These are phyloP conservation scores for Apteryx owenii DNA, from an alignment of 2,113 vertebrate genomes.

Conservation along the genomic window DNA sequence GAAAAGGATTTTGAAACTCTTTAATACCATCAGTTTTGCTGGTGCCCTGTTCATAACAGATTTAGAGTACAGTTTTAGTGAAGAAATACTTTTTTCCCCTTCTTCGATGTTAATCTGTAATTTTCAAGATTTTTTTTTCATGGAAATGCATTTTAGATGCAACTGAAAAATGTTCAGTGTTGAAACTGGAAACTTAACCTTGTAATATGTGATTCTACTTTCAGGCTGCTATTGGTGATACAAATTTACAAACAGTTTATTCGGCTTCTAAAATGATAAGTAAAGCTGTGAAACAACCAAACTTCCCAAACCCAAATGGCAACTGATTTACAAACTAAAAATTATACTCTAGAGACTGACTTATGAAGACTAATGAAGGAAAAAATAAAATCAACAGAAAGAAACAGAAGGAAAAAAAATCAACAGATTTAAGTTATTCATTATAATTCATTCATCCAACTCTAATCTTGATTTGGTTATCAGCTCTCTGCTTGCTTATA, in stretches of 20 bases:
- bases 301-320: neutral
- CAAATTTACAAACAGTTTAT: neutral
- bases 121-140: neutral
- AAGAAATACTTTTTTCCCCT: neutral
- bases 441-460: constrained; percentile 4
- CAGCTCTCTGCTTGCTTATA: neutral
- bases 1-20: neutral
- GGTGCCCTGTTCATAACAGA: neutral
- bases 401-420: neutral
- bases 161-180: neutral
- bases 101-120: neutral
- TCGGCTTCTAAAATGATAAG: neutral
- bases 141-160: neutral
- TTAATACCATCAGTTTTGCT: neutral
- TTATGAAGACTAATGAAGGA: neutral
- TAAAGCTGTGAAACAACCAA: neutral
- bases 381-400: neutral
- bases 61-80: neutral
- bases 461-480: constrained; percentile 26
- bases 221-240: neutral
- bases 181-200: neutral
- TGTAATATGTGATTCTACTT: neutral
- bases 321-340: neutral
- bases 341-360: neutral
- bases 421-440: neutral